Conservation (phyloP, 2,113 vertebrate species). For the Pseudopodoces humilis region DNA sequence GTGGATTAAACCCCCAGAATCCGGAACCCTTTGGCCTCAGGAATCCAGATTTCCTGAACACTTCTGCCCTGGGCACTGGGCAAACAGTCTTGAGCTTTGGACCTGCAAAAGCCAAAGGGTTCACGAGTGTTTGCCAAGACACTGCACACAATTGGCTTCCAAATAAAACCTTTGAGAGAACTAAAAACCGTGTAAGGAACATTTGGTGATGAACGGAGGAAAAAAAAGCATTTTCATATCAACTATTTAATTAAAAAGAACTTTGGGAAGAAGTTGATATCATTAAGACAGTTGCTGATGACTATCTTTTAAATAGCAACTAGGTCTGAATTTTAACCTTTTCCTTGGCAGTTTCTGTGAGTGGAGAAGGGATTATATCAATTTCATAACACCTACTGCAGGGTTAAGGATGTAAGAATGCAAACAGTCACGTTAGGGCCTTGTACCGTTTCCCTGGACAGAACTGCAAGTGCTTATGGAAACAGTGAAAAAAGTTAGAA, state of each 20-base stretch:
- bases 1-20: slow-evolving; percentile 19
- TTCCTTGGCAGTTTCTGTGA: slow-evolving; percentile 28
- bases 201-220: background rate
- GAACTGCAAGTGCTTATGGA: slow-evolving; percentile 5
- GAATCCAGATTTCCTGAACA: slow-evolving; percentile 26
- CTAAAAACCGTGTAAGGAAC: background rate
- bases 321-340: background rate
- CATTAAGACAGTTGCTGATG: background rate
- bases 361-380: background rate
- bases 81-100: slow-evolving; percentile 27
- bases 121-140: background rate
- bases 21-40: slow-evolving; percentile 60
- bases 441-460: slow-evolving; percentile 39
- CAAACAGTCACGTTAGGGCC: slow-evolving; percentile 16
- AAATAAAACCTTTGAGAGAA: background rate
- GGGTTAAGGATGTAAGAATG: background rate
- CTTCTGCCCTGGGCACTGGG: background rate
- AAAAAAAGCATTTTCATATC: background rate
- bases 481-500: background rate
- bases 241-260: background rate
- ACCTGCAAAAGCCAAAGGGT: slow-evolving; percentile 5
- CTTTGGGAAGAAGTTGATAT: background rate
- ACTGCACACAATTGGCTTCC: background rate
- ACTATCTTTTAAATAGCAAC: background rate
- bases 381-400: background rate